These are phyloP conservation scores for Nomada fucata DNA, from an alignment of 2,888 invertebrate species.

Conservation along the genomic window DNA sequence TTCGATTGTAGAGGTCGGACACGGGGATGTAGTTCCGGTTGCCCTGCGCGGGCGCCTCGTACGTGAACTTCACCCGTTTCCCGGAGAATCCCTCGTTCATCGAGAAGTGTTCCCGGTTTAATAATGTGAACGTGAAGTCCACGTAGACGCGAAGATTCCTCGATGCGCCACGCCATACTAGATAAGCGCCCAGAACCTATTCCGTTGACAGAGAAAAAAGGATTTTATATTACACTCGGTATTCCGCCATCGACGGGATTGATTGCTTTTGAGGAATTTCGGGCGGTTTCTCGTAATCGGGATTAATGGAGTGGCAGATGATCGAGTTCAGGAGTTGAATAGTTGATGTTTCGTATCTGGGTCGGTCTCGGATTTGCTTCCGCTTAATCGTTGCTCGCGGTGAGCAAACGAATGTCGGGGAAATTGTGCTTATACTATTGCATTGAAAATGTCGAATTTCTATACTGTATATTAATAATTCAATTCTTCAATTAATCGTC, in stretches of 20 bases:
- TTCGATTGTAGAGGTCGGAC: conserved; percentile 88
- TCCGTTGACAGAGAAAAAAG: neutral
- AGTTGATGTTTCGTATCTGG: neutral
- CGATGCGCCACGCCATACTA: conserved; percentile 91
- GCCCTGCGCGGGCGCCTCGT: conserved; percentile 90
- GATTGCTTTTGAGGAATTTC: no score
- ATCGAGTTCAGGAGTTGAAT: neutral
- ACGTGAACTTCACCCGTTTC: conserved; percentile 89
- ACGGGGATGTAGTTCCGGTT: conserved; percentile 90
- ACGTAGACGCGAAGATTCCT: conserved; percentile 91
- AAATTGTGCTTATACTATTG: neutral
- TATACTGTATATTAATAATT: neutral
- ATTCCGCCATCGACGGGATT: no score
- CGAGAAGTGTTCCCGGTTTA: conserved; percentile 93
- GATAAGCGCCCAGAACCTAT: conserved; percentile 89
- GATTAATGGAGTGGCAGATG: neutral
- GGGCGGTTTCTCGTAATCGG: no score
- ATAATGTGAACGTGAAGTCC: conserved; percentile 92
- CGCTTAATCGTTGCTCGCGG: neutral
- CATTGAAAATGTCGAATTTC: neutral
- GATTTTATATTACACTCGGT: neutral
- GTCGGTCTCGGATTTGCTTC: conserved; percentile 3
- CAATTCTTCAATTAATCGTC: neutral
- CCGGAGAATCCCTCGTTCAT: conserved; percentile 92
- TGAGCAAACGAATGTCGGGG: neutral